Percentiles rank a stretch among this genome's conserved stretches.
Evolutionary conservation across 1,140 invertebrate genomes (phyloP).

Genomic region (Triops cancriformis): DNA sequence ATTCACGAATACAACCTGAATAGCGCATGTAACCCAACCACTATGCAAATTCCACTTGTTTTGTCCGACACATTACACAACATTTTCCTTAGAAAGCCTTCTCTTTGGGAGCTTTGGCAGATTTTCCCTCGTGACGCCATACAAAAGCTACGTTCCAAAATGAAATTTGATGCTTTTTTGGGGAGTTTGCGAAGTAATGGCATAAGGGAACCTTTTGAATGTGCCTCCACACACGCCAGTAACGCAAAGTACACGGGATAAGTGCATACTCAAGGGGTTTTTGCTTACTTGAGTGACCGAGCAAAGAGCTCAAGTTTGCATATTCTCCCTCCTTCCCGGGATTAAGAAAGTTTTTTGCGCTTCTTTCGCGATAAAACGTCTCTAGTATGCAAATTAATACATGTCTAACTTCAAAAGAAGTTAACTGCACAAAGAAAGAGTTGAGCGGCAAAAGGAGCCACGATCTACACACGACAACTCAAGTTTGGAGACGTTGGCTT

Average conservation of each 20-base stretch:
- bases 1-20: background rate
- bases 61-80: background rate
- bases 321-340: background rate
- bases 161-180: slow-evolving; percentile 9
- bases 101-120: background rate
- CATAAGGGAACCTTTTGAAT: background rate
- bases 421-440: background rate
- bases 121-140: background rate
- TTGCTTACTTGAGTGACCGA: slow-evolving; percentile 3
- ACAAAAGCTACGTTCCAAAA: background rate
- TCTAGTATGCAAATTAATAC: background rate
- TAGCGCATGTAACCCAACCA: background rate
- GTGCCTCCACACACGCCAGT: background rate
- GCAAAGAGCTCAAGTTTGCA: slow-evolving; percentile 13
- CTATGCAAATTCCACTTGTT: background rate
- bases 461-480: background rate
- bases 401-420: background rate
- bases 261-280: background rate
- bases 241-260: slow-evolving; percentile 5
- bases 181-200: slow-evolving; percentile 5
- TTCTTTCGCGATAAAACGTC: background rate
- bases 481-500: background rate
- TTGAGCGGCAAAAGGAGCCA: background rate
- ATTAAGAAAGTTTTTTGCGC: background rate
- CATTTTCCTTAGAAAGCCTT: background rate